Percentiles rank a stretch among this genome's conserved stretches.
Evolutionary conservation across 1,140 invertebrate species (phyloP).

Genomic region (Brachionus angularis): DNA sequence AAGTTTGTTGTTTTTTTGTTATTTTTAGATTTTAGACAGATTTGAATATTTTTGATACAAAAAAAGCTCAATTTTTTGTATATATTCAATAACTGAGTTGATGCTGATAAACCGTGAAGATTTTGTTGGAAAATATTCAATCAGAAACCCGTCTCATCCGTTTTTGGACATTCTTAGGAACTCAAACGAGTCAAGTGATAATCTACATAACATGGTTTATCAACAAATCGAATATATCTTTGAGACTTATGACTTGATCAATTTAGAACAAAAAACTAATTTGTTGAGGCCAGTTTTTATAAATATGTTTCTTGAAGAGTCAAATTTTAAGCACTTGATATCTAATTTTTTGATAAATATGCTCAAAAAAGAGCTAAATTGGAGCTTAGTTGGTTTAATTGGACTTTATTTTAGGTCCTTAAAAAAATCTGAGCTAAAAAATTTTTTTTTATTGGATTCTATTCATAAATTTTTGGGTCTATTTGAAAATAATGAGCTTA

Average conservation of each 20-base stretch:
- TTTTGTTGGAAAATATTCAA: background rate
- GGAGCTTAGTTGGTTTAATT: background rate
- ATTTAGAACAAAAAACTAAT: background rate
- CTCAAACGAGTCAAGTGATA: conserved; percentile 6
- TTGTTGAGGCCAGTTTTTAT: conserved; percentile 33
- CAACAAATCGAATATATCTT: conserved; percentile 19
- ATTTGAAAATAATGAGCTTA: background rate
- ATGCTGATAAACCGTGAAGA: background rate
- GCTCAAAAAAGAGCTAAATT: background rate
- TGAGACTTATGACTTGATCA: background rate
- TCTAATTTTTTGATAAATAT: background rate
- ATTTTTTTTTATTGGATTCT: background rate
- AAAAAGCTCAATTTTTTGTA: background rate
- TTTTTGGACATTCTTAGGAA: conserved; percentile 32
- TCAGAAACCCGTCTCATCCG: conserved; percentile 11
- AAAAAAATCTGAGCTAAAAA: conserved; percentile 15
- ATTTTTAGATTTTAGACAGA: background rate
- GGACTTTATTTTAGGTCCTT: conserved; percentile 6
- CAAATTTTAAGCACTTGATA: background rate
- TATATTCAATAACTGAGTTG: conserved; percentile 1
- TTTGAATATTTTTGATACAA: no score
- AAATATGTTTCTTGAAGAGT: background rate
- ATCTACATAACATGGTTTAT: background rate
- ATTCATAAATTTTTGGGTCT: background rate
- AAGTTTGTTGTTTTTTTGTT: conserved; percentile 18